Percentiles rank a stretch among this genome's conserved stretches.
Conservation (phyloP, 2,113 vertebrate genomes). For the Herpetotheres cachinnans region DNA sequence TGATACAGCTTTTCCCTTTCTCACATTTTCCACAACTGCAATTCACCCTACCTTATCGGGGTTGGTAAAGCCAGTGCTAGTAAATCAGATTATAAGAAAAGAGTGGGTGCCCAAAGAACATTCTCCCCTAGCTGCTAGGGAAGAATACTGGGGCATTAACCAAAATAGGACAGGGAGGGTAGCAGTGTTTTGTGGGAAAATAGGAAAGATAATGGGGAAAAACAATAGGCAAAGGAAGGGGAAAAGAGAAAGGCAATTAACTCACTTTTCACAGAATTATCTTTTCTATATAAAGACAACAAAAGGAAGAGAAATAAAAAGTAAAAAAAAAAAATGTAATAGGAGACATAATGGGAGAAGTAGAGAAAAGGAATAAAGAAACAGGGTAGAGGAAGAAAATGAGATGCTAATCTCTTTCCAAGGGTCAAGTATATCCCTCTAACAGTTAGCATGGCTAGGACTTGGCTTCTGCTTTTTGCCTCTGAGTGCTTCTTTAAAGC, state of each 20-base stretch:
- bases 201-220: background rate
- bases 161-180: background rate
- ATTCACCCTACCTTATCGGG: background rate
- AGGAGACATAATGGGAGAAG: background rate
- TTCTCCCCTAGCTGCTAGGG: background rate
- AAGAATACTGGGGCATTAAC: background rate
- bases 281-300: background rate
- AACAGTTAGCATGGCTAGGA: background rate
- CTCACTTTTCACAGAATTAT: background rate
- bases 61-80: background rate
- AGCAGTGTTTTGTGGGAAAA: background rate
- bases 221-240: background rate
- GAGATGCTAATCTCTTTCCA: background rate
- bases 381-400: background rate
- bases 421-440: background rate
- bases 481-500: background rate
- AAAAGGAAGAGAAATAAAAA: background rate
- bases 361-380: background rate
- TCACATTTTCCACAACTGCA: background rate
- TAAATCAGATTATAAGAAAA: background rate
- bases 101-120: background rate
- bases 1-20: background rate
- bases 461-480: background rate
- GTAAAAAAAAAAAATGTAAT: background rate
- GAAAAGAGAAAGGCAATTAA: background rate